Evolutionary conservation across 2,888 invertebrate species (phyloP).

Genomic region (Germaria angustata): DNA sequence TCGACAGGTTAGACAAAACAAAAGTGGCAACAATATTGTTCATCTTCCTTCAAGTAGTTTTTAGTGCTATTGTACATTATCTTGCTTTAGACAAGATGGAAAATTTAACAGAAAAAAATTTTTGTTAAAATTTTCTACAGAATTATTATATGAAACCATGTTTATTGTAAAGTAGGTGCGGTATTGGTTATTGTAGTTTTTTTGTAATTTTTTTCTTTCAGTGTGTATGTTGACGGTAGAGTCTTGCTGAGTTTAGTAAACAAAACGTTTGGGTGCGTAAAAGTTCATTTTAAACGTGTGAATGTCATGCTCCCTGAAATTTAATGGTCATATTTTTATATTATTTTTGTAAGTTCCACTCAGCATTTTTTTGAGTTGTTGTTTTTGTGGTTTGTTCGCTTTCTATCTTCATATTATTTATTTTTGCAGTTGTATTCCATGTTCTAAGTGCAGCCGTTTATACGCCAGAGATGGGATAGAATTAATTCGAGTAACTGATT

Average conservation of each 20-base stretch:
- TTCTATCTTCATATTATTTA: conserved; percentile 33
- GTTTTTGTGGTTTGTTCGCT: conserved; percentile 18
- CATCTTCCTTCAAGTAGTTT: conserved; percentile 65
- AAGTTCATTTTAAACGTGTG: conserved; percentile 67
- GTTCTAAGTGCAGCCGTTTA: conserved; percentile 13
- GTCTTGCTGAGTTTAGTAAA: conserved; percentile 41
- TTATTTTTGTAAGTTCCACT: conserved; percentile 10
- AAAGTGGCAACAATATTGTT: conserved; percentile 78
- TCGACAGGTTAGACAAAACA: conserved; percentile 79
- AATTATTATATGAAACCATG: conserved; percentile 58
- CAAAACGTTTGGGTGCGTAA: conserved; percentile 67
- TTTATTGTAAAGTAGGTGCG: conserved; percentile 60
- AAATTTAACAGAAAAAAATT: conserved; percentile 19
- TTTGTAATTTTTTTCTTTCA: not conserved
- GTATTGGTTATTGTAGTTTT: conserved; percentile 53
- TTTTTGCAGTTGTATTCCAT: conserved; percentile 31
- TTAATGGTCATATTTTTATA: conserved; percentile 65
- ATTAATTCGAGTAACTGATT: not conserved
- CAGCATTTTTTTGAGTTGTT: conserved; percentile 14
- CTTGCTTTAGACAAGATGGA: conserved; percentile 25
- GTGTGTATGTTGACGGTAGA: not conserved
- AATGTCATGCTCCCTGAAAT: conserved; percentile 67
- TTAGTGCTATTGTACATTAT: conserved; percentile 29
- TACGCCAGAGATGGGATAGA: not conserved
- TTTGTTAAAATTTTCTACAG: conserved; percentile 56